Conservation (phyloP, 2,888 invertebrate genomes). For the Drosophila robusta region DNA sequence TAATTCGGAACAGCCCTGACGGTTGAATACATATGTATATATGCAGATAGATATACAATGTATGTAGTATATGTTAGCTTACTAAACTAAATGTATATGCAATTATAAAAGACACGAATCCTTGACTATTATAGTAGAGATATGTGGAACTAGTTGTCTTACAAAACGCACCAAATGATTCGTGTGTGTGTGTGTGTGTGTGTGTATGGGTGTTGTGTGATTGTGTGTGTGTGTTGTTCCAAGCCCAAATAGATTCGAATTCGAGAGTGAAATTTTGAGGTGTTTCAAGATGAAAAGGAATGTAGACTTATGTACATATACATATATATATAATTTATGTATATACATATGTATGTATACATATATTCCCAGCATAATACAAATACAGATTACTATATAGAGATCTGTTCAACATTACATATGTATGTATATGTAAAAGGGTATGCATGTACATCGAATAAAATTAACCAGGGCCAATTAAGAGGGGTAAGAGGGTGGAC, state of each 20-base stretch:
- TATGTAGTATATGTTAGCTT: not conserved
- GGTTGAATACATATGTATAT: not conserved
- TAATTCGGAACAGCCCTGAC: slow-evolving; percentile 6
- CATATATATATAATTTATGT: no score
- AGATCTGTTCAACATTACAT: slow-evolving; percentile 7
- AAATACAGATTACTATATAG: slow-evolving; percentile 14
- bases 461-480: slow-evolving; percentile 24
- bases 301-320: slow-evolving; percentile 9
- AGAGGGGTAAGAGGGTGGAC: not conserved
- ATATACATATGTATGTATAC: not conserved
- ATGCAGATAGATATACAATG: not conserved
- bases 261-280: slow-evolving; percentile 21
- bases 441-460: slow-evolving; percentile 38
- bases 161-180: slow-evolving; percentile 19
- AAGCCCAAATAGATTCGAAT: slow-evolving; percentile 29
- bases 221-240: slow-evolving; percentile 10
- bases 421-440: slow-evolving; percentile 14
- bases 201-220: slow-evolving; percentile 6
- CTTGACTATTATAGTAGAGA: not conserved
- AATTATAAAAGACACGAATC: slow-evolving; percentile 1
- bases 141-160: not conserved
- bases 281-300: slow-evolving; percentile 9
- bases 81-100: slow-evolving; percentile 3
- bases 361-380: slow-evolving; percentile 23
- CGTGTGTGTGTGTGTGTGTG: slow-evolving; percentile 2